A percentile compares a stretch with the other conserved stretches of the same genome.
Conservation (phyloP, 2,888 invertebrate species). For the Tricholauxania praeusta region DNA sequence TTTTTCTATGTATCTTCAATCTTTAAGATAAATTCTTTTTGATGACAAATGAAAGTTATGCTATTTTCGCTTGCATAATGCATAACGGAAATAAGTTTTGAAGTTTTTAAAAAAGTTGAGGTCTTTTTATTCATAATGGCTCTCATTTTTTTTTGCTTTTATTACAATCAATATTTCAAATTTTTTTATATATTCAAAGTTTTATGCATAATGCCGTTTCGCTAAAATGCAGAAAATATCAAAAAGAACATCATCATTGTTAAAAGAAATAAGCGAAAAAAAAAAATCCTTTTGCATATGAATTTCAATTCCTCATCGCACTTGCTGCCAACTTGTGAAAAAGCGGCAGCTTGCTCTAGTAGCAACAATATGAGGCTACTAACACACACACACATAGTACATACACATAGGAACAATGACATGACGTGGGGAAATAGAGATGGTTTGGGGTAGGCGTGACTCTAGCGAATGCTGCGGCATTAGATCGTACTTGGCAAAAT, state of each 20-base stretch:
- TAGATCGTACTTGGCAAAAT: slow-evolving; percentile 1
- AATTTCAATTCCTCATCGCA: slow-evolving; percentile 3
- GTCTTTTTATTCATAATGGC: too few species aligned
- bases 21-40: too few species aligned
- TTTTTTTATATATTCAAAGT: too few species aligned
- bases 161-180: too few species aligned
- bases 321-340: not conserved
- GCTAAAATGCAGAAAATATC: slow-evolving; percentile 16
- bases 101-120: too few species aligned
- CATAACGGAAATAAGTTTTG: too few species aligned
- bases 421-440: too few species aligned
- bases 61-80: too few species aligned
- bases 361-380: not conserved
- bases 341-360: not conserved
- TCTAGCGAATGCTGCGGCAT: slow-evolving; percentile 20
- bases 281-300: not conserved
- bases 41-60: too few species aligned
- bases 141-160: slow-evolving; percentile 16
- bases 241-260: slow-evolving; percentile 21
- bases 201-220: not conserved
- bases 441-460: not conserved
- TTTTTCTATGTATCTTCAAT: too few species aligned
- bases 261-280: not conserved
- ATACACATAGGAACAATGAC: too few species aligned
- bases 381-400: not conserved